Percentiles rank a stretch among this genome's conserved stretches.
These are phyloP conservation scores for Phyllotis vaccarum DNA, from an alignment of 2,797 vertebrate species.

Conservation along the genomic window DNA sequence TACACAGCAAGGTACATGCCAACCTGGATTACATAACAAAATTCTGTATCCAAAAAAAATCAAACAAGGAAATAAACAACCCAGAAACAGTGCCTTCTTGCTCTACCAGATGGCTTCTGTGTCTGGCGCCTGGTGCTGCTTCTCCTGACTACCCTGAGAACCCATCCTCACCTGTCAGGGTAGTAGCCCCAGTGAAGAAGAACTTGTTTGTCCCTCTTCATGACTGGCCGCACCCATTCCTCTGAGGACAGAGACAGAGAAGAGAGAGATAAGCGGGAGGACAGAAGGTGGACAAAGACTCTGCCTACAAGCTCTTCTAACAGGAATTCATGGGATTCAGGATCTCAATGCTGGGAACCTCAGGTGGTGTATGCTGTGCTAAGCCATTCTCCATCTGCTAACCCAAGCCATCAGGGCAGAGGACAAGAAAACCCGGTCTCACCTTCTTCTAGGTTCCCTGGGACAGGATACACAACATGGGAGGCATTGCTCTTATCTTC, in stretches of 20 bases:
- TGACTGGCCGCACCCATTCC: slow-evolving; percentile 98
- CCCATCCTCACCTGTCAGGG: slow-evolving; percentile 94
- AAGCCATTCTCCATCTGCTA: neutral
- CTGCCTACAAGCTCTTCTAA: neutral
- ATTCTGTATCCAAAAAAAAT: neutral
- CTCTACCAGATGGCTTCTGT: neutral
- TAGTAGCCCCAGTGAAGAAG: slow-evolving; percentile 99
- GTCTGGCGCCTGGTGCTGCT: slow-evolving; percentile 1
- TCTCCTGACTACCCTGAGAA: neutral
- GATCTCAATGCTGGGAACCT: neutral
- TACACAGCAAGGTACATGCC: neutral
- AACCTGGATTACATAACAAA: neutral
- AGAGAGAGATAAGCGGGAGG: slow-evolving; percentile 51
- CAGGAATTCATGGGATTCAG: neutral
- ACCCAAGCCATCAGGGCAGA: neutral
- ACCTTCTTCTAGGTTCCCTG: slow-evolving; percentile 96
- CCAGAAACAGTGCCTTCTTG: neutral
- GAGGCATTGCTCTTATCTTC: slow-evolving; percentile 96
- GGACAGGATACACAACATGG: slow-evolving; percentile 95
- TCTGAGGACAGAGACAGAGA: slow-evolving; percentile 88
- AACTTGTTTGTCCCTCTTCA: slow-evolving; percentile 98
- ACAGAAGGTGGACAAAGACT: neutral
- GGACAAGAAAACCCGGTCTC: slow-evolving; percentile 60
- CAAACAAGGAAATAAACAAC: neutral
- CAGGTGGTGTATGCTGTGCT: neutral